A percentile compares a stretch with the other conserved stretches of the same genome.
phyloP scores from a whole-genome alignment of 2,888 invertebrate genomes.

The Agonopterix subpropinquella region DNA sequence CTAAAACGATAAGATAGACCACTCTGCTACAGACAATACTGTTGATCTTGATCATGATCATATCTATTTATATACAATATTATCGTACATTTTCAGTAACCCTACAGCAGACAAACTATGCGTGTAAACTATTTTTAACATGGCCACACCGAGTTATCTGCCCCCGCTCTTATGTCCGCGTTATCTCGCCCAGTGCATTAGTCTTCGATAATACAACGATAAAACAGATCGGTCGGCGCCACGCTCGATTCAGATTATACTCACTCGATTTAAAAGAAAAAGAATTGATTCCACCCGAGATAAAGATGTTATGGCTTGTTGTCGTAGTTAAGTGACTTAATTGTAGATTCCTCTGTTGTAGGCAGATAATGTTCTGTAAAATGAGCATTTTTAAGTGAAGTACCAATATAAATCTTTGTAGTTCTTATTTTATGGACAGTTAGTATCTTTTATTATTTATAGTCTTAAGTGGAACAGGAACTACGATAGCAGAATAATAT shows the following conservation, averaged over 20 bases:
- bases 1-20: no score
- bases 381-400: slow-evolving; percentile 1
- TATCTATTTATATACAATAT: background rate
- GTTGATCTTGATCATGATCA: no score
- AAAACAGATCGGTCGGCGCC: slow-evolving; percentile 72
- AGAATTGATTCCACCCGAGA: slow-evolving; percentile 57
- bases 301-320: slow-evolving; percentile 69
- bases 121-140: slow-evolving; percentile 74
- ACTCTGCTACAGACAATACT: no score
- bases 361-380: slow-evolving; percentile 9
- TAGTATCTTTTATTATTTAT: no score
- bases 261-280: slow-evolving; percentile 61
- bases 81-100: slow-evolving; percentile 25
- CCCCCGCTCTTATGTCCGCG: slow-evolving; percentile 66
- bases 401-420: background rate
- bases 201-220: slow-evolving; percentile 71
- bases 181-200: slow-evolving; percentile 72
- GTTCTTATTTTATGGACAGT: no score
- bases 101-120: slow-evolving; percentile 57
- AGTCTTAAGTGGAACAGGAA: no score
- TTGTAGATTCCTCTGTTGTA: slow-evolving; percentile 48
- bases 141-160: slow-evolving; percentile 72
- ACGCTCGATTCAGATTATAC: slow-evolving; percentile 66
- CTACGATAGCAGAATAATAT: no score
- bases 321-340: slow-evolving; percentile 62